Base-by-base conservation (phyloP, 2,888 invertebrate species). In the Syrista parreyssii region DNA sequence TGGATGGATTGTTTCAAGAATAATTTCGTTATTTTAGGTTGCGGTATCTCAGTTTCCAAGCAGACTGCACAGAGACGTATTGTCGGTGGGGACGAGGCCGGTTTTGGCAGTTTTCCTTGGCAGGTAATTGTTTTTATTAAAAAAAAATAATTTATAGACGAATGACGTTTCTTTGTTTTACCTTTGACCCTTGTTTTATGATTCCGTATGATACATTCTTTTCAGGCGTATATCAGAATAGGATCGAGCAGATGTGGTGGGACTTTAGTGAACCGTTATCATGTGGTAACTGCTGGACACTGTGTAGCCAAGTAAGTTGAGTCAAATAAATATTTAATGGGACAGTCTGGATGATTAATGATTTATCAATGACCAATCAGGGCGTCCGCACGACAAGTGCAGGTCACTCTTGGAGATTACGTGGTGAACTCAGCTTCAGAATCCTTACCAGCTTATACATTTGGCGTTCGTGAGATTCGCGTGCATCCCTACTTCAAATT, bases 241-340 rank as follows among this genome's bases (percentile, higher is more conserved):
- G 98, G 98, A 81, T 97, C 98, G 72, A 97, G 97, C 92, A 96
- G 98, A 91, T 98, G 98, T 89, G 98, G 98, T 69, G 98, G 98
- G 35, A 98, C 98, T 1, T 92, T 98, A 82, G 97, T 98, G 85
- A 98, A 97, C 84, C 94, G 97, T 35, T 95, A 96, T 78, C 97
- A 98, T 92, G 98, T 98, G 12, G 97, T 98, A 77, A 98, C 98
- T 3, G 98, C 98, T 6, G 98, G 98, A 0, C 98, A 98, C 91
- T 98, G 98, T 91, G 98, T 98, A 35, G 98, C 98, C 75, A 93
- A 93, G 93, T 93, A 89, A 91, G 91, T 87, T 76, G 76, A 68
- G 31, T 68, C 76, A 68, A 75, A 68, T 31, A 74, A 69, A 72
- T 23, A 55, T 55, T 55, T 23, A 15, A 55, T 55, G 6, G 9